Evolutionary conservation across 1,140 invertebrate genomes (phyloP).

Genomic region (Sinella curviseta): DNA sequence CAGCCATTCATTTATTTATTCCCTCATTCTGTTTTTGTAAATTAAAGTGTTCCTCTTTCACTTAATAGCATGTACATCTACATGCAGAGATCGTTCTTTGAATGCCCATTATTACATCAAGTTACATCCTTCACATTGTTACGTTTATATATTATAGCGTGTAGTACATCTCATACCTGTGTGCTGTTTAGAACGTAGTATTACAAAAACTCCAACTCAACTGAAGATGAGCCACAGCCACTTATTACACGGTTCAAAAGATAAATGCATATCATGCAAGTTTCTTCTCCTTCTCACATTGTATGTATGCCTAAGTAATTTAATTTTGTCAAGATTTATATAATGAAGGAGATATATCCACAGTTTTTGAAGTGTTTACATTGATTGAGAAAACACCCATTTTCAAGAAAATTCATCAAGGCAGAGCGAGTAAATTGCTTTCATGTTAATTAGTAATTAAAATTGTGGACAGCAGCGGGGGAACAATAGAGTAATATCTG

Average conservation of each 20-base stretch:
- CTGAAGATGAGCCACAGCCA: not conserved
- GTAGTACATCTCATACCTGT: too few relatives aligned
- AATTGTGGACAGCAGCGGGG: slow-evolving; percentile 22
- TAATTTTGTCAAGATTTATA: slow-evolving; percentile 3
- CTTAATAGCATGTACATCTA: not conserved
- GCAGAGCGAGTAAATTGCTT: slow-evolving; percentile 19
- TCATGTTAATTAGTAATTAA: slow-evolving; percentile 27
- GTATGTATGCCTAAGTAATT: not conserved
- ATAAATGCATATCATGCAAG: slow-evolving; percentile 13
- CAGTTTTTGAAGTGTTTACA: slow-evolving; percentile 15
- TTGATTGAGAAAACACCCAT: slow-evolving; percentile 27
- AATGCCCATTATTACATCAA: not conserved
- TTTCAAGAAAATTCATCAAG: slow-evolving; percentile 18
- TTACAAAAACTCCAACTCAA: not conserved
- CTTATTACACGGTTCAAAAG: slow-evolving; percentile 14
- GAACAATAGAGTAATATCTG: slow-evolving; percentile 20
- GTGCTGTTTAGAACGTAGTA: not conserved
- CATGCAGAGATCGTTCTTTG: not conserved
- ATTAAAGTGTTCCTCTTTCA: slow-evolving; percentile 10
- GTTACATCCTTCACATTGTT: not conserved
- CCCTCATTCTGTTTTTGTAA: not conserved
- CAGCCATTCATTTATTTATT: not conserved
- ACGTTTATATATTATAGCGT: too few relatives aligned
- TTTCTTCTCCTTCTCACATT: not conserved
- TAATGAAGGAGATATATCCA: not conserved